Conservation (phyloP, 1,140 invertebrate species). For the Leptestheria dahalacensis region DNA sequence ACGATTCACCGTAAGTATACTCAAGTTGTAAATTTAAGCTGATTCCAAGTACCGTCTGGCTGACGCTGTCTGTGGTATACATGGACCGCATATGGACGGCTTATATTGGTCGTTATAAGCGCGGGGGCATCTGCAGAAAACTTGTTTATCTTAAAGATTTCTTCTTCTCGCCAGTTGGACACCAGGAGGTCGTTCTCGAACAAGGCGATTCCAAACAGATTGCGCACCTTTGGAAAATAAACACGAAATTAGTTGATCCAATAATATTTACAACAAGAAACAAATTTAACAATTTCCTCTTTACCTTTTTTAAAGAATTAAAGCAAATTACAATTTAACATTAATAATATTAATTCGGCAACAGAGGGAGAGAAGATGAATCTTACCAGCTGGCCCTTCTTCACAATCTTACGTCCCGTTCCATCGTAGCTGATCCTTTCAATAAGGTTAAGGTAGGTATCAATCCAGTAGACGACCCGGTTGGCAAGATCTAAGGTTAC, state of each 20-base stretch:
- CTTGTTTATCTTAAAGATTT: conserved; percentile 41
- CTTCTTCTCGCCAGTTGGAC: conserved; percentile 45
- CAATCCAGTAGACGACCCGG: conserved; percentile 59
- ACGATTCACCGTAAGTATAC: conserved; percentile 4
- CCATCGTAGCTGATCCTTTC: conserved; percentile 55
- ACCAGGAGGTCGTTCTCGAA: conserved; percentile 51
- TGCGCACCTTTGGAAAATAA: conserved; percentile 37
- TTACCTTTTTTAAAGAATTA: too few species aligned
- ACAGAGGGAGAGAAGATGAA: background rate
- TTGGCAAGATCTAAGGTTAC: conserved; percentile 54
- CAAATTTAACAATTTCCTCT: too few species aligned
- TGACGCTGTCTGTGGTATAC: conserved; percentile 57
- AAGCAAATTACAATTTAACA: too few species aligned
- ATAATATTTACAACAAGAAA: too few species aligned
- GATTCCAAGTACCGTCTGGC: conserved; percentile 44
- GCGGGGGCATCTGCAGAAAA: conserved; percentile 31
- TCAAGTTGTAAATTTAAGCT: conserved; percentile 12
- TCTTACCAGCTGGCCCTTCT: conserved; percentile 37
- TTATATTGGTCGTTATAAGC: conserved; percentile 30
- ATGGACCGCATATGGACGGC: conserved; percentile 43
- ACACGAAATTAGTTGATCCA: too few species aligned
- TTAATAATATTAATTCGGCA: too few species aligned
- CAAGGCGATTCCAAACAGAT: conserved; percentile 49
- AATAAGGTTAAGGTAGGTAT: conserved; percentile 55
- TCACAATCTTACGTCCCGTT: conserved; percentile 42